These are phyloP conservation scores for Erebia aethiops DNA, from an alignment of 2,888 invertebrate species.

Conservation along the genomic window DNA sequence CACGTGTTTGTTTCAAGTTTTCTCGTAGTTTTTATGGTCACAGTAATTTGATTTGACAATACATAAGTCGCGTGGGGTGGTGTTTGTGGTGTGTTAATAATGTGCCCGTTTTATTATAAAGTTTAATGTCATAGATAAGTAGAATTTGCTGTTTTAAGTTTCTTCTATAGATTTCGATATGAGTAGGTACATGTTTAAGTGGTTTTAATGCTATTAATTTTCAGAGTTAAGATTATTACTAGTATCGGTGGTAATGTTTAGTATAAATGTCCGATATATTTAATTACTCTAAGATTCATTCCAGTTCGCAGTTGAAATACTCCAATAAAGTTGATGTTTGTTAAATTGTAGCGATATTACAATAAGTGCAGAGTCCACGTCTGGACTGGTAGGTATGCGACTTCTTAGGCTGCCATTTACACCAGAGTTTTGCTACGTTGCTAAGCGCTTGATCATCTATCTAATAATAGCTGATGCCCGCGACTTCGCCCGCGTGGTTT, in stretches of 20 bases:
- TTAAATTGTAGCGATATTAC: slow-evolving; percentile 11
- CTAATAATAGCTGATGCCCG: too few species aligned
- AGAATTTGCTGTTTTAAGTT: not conserved
- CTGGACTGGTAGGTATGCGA: not conserved
- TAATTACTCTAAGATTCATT: slow-evolving; percentile 1
- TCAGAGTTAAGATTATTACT: not conserved
- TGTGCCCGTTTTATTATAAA: not conserved
- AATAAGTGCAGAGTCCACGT: not conserved
- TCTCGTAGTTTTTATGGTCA: too few species aligned
- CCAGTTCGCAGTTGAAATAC: slow-evolving; percentile 15
- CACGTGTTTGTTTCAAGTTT: too few species aligned
- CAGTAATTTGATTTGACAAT: too few species aligned
- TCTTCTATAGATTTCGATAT: not conserved
- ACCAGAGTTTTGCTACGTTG: too few species aligned
- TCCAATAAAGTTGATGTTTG: not conserved
- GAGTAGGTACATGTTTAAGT: too few species aligned
- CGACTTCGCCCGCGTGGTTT: too few species aligned
- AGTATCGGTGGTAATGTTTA: not conserved
- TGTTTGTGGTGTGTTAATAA: not conserved
- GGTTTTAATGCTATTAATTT: not conserved
- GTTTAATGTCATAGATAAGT: slow-evolving; percentile 1
- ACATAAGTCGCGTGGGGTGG: too few species aligned
- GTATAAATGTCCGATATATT: not conserved
- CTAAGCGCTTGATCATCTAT: too few species aligned
- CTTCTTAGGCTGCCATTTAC: too few species aligned